phyloP scores from a whole-genome alignment of 2,797 vertebrate genomes.

The Chanos chanos region DNA sequence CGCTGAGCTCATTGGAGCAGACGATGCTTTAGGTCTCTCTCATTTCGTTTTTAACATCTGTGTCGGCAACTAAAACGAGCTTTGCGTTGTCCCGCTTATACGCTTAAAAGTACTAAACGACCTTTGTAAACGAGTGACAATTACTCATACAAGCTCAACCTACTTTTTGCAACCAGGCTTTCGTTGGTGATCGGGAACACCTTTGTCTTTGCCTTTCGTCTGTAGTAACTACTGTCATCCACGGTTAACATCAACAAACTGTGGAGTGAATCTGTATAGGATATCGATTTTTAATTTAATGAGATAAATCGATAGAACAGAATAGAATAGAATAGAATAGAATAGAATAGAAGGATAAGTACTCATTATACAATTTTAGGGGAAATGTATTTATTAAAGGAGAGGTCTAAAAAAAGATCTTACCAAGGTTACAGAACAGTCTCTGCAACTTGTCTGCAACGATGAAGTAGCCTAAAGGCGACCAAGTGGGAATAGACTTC shows the following conservation, averaged over 20 bases:
- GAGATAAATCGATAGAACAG: not conserved
- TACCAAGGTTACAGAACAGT: constrained; percentile 15
- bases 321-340: not conserved
- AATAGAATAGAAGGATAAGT: constrained; percentile 12
- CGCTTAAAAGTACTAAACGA: too few species aligned
- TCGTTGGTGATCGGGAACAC: too few species aligned
- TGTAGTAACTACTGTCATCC: too few species aligned
- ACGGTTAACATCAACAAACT: not conserved
- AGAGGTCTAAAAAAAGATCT: constrained; percentile 1
- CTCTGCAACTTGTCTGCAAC: constrained; percentile 1
- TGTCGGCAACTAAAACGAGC: not conserved
- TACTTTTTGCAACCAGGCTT: too few species aligned
- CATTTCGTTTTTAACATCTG: constrained; percentile 18
- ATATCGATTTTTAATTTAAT: not conserved
- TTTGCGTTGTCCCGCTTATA: not conserved
- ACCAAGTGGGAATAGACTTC: not conserved
- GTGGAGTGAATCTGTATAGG: not conserved
- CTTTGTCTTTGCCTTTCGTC: too few species aligned
- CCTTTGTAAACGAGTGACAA: too few species aligned
- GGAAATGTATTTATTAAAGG: constrained; percentile 14
- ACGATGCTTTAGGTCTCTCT: constrained; percentile 30
- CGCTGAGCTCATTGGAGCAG: constrained; percentile 23
- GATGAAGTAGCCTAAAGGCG: not conserved
- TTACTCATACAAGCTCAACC: too few species aligned
- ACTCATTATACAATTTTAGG: too few species aligned